Conservation (phyloP, 2,797 vertebrate genomes). For the Nannoperca obscura region DNA sequence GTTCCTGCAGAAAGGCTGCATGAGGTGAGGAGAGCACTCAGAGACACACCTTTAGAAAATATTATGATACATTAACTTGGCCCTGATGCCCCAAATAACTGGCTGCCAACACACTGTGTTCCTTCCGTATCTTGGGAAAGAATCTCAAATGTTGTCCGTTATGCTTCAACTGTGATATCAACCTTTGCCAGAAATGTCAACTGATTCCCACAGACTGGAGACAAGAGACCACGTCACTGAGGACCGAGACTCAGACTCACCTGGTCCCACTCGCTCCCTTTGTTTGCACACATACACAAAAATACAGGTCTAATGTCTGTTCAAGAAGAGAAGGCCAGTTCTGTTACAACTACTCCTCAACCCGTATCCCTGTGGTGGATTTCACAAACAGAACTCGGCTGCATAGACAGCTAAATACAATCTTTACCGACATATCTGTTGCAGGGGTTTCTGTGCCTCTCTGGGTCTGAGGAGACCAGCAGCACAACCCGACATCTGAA, state of each 20-base stretch:
- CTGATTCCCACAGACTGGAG: constrained; percentile 34
- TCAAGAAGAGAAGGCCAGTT: constrained; percentile 9
- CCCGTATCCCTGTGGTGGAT: constrained; percentile 28
- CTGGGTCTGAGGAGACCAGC: not conserved
- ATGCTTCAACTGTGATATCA: constrained; percentile 64
- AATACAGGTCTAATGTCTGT: constrained; percentile 7
- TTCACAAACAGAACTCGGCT: constrained; percentile 52
- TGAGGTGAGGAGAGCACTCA: constrained; percentile 57
- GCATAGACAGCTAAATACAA: constrained; percentile 26
- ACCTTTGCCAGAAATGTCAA: constrained; percentile 55
- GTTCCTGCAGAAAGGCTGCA: constrained; percentile 66
- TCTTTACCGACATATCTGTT: constrained; percentile 31
- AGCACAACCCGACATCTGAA: not conserved
- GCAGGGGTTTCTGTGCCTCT: not conserved
- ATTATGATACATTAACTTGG: constrained; percentile 75
- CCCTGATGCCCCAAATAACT: constrained; percentile 65
- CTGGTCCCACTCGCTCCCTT: not conserved
- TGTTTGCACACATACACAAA: constrained; percentile 8
- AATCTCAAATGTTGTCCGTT: constrained; percentile 61
- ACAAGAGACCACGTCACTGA: constrained; percentile 27
- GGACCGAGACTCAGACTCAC: not conserved
- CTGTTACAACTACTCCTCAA: constrained; percentile 21
- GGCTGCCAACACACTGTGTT: constrained; percentile 47
- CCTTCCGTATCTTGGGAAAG: constrained; percentile 54
- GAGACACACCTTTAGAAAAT: constrained; percentile 83